A percentile compares a stretch with the other conserved stretches of the same genome.
Evolutionary conservation across 1,140 invertebrate species (phyloP).

Genomic region (Melipona quadrifasciata): DNA sequence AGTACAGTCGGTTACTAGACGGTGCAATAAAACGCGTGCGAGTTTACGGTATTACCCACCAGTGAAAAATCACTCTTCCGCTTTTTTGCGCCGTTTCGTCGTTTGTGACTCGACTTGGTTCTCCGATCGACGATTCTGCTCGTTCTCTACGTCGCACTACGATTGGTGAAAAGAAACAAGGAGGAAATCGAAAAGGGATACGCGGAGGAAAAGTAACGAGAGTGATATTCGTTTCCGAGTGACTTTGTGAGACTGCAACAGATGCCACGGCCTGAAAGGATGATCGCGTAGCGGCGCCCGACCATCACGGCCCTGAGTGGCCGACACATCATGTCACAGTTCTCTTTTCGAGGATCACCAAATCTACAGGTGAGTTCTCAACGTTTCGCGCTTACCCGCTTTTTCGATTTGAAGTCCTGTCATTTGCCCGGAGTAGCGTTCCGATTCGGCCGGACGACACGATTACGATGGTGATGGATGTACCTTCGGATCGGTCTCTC

Average conservation of each 20-base stretch:
- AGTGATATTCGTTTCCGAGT: slow-evolving; percentile 26
- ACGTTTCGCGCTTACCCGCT: not conserved
- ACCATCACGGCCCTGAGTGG: slow-evolving; percentile 81
- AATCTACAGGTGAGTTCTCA: slow-evolving; percentile 84
- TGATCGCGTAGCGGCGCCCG: slow-evolving; percentile 79
- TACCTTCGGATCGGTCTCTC: not conserved
- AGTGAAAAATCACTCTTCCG: not conserved
- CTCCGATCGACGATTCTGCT: not conserved
- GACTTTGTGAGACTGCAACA: slow-evolving; percentile 55
- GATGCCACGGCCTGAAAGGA: slow-evolving; percentile 68
- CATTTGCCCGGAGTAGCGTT: not conserved
- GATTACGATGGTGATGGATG: slow-evolving; percentile 22
- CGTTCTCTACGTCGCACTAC: not conserved
- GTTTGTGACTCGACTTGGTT: not conserved
- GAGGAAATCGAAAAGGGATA: not conserved
- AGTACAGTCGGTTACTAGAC: slow-evolving; percentile 22
- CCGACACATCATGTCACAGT: slow-evolving; percentile 86
- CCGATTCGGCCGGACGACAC: not conserved
- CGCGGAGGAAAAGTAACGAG: slow-evolving; percentile 3
- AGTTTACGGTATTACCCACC: not conserved
- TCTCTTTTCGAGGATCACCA: slow-evolving; percentile 86
- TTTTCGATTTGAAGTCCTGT: not conserved
- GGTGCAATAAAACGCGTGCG: slow-evolving; percentile 45
- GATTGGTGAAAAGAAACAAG: not conserved
- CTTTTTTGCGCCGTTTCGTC: not conserved